Conservation (phyloP, 1,140 invertebrate genomes). For the Pachypeltis micranthus region DNA sequence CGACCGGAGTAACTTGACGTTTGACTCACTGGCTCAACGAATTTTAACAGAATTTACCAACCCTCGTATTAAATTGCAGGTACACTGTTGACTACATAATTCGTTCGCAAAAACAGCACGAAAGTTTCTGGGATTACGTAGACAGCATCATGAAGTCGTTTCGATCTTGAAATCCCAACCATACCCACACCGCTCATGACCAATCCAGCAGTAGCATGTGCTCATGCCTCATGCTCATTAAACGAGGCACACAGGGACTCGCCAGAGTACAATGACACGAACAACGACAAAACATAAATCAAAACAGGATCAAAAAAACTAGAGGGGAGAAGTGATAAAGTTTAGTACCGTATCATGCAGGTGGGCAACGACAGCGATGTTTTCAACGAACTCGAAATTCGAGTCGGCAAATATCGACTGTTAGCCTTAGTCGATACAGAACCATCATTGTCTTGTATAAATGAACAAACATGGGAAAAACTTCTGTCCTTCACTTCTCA, state of each 20-base stretch:
- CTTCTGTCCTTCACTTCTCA: not conserved
- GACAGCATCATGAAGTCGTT: not conserved
- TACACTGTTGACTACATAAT: not conserved
- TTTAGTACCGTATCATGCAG: not conserved
- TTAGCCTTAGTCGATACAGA: not conserved
- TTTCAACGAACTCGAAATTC: not conserved
- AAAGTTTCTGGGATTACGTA: not conserved
- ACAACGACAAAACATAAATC: not conserved
- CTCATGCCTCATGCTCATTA: not conserved
- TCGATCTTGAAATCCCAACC: not conserved
- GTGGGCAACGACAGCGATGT: not conserved
- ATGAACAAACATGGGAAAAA: not conserved
- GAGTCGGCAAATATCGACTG: not conserved
- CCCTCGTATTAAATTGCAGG: too few relatives aligned
- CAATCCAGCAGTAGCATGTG: not conserved
- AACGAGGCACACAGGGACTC: not conserved
- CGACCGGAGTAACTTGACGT: too few relatives aligned
- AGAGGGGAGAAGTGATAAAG: not conserved
- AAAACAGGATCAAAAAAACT: not conserved
- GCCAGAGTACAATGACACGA: not conserved
- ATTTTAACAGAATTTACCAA: too few relatives aligned
- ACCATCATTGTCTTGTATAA: not conserved
- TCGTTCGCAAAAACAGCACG: not conserved
- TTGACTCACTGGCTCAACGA: too few relatives aligned
- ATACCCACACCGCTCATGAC: not conserved